Percentiles rank a stretch among this genome's conserved stretches.
These are phyloP conservation scores for Helicoverpa assulta DNA, from an alignment of 2,888 invertebrate species.

Conservation along the genomic window DNA sequence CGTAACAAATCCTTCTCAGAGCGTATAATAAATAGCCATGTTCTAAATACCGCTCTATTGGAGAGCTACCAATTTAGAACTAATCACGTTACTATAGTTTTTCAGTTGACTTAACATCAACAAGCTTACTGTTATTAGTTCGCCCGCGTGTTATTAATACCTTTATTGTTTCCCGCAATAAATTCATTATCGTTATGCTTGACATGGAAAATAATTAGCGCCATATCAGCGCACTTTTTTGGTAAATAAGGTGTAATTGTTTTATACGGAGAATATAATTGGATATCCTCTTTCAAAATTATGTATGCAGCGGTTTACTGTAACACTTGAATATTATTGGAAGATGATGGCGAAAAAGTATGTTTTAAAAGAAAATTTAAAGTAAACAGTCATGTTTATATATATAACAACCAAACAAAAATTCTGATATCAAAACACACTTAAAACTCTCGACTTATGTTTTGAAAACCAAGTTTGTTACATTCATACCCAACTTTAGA, in stretches of 20 bases:
- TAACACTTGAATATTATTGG: too few species aligned
- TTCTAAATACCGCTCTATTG: constrained; percentile 41
- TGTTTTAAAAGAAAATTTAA: too few species aligned
- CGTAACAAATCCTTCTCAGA: constrained; percentile 34
- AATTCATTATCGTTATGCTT: neutral
- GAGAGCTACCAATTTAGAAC: constrained; percentile 37
- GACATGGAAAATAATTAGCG: neutral
- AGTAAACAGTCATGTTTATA: neutral
- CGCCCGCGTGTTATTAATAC: constrained; percentile 5
- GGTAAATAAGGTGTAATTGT: neutral
- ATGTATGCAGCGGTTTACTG: neutral
- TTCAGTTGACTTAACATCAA: constrained; percentile 28
- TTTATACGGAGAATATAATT: neutral
- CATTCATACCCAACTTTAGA: constrained; percentile 46
- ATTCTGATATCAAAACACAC: constrained; percentile 7
- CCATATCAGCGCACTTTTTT: neutral
- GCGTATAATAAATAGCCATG: constrained; percentile 44
- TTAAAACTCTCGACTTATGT: constrained; percentile 32
- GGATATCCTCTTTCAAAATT: neutral
- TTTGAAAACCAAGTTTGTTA: constrained; percentile 39
- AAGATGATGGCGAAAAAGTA: too few species aligned
- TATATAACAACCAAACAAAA: constrained; percentile 7
- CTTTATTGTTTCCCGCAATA: neutral
- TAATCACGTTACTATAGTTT: constrained; percentile 27
- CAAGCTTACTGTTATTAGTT: neutral